Conservation (phyloP, 2,888 invertebrate species). For the Chloroclysta siterata region DNA sequence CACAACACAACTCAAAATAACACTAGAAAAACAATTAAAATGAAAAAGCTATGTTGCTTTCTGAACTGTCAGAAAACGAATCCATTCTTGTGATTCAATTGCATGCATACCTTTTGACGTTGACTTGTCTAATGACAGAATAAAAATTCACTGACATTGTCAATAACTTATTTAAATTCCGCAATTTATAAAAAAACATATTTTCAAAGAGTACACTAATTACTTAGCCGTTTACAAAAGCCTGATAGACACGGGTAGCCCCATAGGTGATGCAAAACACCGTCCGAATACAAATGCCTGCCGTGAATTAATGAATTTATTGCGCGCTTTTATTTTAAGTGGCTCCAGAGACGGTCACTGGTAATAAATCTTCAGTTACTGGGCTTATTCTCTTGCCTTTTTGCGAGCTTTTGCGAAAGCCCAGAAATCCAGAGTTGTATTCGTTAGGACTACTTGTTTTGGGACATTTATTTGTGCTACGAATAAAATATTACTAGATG, state of each 20-base stretch:
- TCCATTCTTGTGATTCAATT: too few relatives aligned
- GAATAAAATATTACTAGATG: not conserved
- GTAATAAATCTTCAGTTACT: constrained; percentile 50
- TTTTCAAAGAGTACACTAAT: too few relatives aligned
- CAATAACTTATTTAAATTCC: too few relatives aligned
- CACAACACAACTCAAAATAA: too few relatives aligned
- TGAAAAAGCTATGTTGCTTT: too few relatives aligned
- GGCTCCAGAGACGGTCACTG: constrained; percentile 48
- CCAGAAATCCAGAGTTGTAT: constrained; percentile 1
- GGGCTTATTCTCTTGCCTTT: constrained; percentile 12
- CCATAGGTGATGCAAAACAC: constrained; percentile 44
- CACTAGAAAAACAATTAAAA: too few relatives aligned
- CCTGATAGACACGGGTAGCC: not conserved
- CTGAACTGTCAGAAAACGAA: too few relatives aligned
- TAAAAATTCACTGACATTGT: too few relatives aligned
- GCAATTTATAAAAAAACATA: too few relatives aligned
- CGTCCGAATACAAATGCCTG: constrained; percentile 57
- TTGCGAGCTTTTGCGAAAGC: constrained; percentile 14
- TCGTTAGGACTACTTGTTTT: constrained; percentile 6
- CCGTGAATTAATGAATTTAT: constrained; percentile 64
- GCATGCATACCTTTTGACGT: too few relatives aligned
- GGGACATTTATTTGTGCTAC: not conserved
- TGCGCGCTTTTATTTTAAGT: constrained; percentile 60
- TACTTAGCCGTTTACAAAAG: not conserved
- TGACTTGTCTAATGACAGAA: too few relatives aligned